These are phyloP conservation scores for Menidia beryllina DNA, from an alignment of 2,113 vertebrate species.

Conservation along the genomic window DNA sequence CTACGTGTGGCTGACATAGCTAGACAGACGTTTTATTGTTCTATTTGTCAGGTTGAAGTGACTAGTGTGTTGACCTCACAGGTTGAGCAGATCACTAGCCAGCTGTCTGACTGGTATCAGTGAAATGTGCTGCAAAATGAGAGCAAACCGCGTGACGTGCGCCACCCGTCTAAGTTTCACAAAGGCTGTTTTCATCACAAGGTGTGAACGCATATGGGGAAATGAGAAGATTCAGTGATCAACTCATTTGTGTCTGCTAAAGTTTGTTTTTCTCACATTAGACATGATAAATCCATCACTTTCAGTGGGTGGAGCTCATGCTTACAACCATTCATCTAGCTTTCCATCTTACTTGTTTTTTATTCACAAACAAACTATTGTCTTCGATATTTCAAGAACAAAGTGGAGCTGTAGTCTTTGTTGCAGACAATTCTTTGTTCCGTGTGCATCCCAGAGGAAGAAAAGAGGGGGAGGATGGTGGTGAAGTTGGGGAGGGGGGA, in stretches of 20 bases:
- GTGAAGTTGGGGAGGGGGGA: background rate
- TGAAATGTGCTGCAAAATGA: background rate
- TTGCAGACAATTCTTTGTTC: constrained; percentile 35
- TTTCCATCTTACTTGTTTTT: background rate
- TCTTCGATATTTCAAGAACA: constrained; percentile 25
- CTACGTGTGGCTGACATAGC: background rate
- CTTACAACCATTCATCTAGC: background rate
- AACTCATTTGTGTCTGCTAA: constrained; percentile 14
- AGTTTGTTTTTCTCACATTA: constrained; percentile 10
- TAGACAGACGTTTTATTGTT: background rate
- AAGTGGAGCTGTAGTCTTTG: constrained; percentile 11
- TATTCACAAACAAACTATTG: constrained; percentile 9
- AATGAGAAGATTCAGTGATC: background rate
- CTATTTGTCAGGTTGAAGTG: background rate
- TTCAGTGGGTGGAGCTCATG: background rate
- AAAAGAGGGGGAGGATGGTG: background rate
- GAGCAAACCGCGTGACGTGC: too few species aligned
- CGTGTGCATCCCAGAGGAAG: constrained; percentile 2
- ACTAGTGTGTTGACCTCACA: constrained; percentile 1
- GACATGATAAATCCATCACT: background rate
- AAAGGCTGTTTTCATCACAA: background rate
- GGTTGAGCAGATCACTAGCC: background rate
- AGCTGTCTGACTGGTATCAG: background rate
- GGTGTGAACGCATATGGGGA: background rate
- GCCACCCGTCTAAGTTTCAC: constrained; percentile 5